Percentiles rank a stretch among this genome's conserved stretches.
Evolutionary conservation across 2,113 vertebrate species (phyloP).

Genomic region (Aix galericulata): DNA sequence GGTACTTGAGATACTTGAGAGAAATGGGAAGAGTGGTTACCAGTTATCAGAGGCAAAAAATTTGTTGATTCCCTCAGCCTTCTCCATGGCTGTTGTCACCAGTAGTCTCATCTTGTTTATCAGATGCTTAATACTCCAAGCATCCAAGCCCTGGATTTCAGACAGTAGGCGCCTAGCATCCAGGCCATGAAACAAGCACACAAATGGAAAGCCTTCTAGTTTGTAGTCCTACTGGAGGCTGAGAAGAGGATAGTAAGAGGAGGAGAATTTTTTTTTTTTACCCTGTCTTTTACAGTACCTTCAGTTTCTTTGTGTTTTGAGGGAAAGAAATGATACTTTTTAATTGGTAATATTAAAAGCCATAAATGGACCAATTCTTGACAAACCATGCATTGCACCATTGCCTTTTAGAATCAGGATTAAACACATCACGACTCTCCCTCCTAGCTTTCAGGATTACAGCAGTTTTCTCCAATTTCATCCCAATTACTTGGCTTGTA

Average conservation of each 20-base stretch:
- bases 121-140: too few relatives aligned
- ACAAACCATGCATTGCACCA: neutral
- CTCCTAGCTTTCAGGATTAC: neutral
- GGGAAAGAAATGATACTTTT: neutral
- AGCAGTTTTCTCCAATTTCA: neutral
- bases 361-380: neutral
- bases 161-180: neutral
- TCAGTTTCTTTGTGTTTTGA: neutral
- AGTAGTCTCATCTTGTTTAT: too few relatives aligned
- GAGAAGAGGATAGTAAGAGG: neutral
- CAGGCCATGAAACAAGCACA: neutral
- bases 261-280: neutral
- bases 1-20: too few relatives aligned
- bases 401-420: neutral
- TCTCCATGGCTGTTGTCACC: too few relatives aligned
- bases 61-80: too few relatives aligned
- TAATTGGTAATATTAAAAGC: neutral
- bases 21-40: too few relatives aligned
- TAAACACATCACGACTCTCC: neutral
- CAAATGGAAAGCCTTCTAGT: neutral
- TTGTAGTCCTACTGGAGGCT: neutral
- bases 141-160: neutral
- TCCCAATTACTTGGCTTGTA: constrained; percentile 5
- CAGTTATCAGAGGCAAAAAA: too few relatives aligned
- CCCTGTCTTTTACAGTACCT: neutral